Evolutionary conservation across 2,888 invertebrate species (phyloP).

Genomic region (Diplazon laetatorius): DNA sequence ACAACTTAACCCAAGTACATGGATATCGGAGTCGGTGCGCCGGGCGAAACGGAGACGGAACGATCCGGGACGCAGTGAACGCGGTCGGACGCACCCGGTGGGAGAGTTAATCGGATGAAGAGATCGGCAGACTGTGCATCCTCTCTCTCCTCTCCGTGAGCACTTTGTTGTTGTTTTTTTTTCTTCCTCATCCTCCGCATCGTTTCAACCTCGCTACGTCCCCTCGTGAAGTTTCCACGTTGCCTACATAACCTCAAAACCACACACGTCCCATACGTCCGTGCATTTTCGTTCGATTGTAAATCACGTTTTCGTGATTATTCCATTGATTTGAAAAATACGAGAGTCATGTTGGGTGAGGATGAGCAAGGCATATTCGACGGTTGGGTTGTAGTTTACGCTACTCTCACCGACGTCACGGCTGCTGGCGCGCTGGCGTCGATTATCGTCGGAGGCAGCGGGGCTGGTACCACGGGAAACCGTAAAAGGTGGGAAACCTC

Average conservation of each 20-base stretch:
- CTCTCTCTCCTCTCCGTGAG: conserved; percentile 66
- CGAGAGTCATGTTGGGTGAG: background rate
- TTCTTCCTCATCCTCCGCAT: no score
- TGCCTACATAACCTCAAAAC: no score
- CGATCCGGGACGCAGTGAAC: conserved; percentile 49
- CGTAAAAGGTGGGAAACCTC: conserved; percentile 83
- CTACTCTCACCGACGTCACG: conserved; percentile 11
- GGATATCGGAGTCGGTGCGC: conserved; percentile 14
- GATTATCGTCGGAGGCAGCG: conserved; percentile 58
- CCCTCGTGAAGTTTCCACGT: no score
- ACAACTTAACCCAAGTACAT: background rate
- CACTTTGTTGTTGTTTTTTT: conserved; percentile 41
- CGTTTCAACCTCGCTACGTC: conserved; percentile 6
- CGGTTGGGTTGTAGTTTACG: background rate
- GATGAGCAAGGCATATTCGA: background rate
- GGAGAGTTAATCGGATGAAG: conserved; percentile 78
- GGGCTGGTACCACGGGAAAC: conserved; percentile 77
- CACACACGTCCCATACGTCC: background rate
- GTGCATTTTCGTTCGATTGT: background rate
- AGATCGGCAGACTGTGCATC: conserved; percentile 78
- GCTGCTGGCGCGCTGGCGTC: conserved; percentile 51
- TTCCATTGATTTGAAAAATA: background rate
- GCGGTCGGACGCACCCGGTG: conserved; percentile 66
- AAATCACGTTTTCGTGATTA: background rate
- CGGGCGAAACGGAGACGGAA: conserved; percentile 46